Percentiles rank a stretch among this genome's conserved stretches.
Evolutionary conservation across 2,888 invertebrate species (phyloP).

Genomic region (Halictus quadricinctus): DNA sequence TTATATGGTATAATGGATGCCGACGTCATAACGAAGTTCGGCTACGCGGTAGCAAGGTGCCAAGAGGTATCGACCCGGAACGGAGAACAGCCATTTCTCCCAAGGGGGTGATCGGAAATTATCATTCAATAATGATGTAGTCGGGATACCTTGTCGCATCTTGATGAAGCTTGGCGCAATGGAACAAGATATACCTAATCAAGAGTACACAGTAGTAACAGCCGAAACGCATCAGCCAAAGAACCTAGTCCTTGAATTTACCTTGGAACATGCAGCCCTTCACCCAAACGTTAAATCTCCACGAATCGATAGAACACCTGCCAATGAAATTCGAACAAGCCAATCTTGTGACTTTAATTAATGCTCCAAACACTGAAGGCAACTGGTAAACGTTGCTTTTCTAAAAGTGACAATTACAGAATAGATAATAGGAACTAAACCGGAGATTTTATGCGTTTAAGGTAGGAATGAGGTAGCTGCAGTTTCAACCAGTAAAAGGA

Average conservation of each 20-base stretch:
- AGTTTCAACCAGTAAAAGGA: too few species aligned
- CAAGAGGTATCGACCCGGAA: conserved; percentile 56
- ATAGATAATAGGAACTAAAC: too few species aligned
- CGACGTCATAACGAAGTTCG: conserved; percentile 64
- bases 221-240: neutral
- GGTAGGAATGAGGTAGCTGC: too few species aligned
- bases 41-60: conserved; percentile 55
- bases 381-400: too few species aligned
- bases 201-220: conserved; percentile 1
- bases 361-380: too few species aligned
- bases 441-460: too few species aligned
- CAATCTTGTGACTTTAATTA: too few species aligned
- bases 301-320: neutral
- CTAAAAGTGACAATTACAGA: too few species aligned
- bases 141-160: conserved; percentile 52
- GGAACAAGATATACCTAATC: conserved; percentile 32
- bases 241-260: neutral
- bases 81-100: conserved; percentile 60
- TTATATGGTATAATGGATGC: conserved; percentile 62
- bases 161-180: conserved; percentile 37
- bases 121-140: conserved; percentile 72
- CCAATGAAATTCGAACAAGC: neutral
- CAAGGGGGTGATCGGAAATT: conserved; percentile 72
- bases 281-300: neutral
- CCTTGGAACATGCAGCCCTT: neutral